phyloP scores from a whole-genome alignment of 2,888 invertebrate species.

The Ommatoiulus sabulosus region DNA sequence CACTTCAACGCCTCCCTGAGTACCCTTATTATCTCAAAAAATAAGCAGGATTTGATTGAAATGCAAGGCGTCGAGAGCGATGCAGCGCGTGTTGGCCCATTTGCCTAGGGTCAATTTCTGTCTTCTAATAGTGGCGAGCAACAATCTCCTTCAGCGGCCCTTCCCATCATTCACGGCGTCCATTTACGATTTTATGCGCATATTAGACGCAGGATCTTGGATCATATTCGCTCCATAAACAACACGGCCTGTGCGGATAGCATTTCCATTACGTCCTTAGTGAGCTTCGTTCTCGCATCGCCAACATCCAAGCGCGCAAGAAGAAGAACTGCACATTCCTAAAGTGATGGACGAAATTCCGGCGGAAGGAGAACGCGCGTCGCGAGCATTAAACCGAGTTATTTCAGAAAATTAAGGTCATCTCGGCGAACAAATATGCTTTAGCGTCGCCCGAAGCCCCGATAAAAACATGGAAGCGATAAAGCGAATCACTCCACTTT shows the following conservation, averaged over 20 bases:
- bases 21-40: not conserved
- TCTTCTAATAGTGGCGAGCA: not conserved
- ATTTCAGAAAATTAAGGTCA: not conserved
- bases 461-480: not conserved
- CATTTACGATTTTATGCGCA: conserved; percentile 30
- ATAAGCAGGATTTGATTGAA: conserved; percentile 30
- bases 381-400: not conserved
- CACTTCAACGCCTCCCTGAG: not conserved
- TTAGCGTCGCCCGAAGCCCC: not conserved
- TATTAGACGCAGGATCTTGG: conserved; percentile 4
- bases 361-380: not conserved
- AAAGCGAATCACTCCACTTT: not conserved
- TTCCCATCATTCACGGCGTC: not conserved
- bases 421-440: not conserved
- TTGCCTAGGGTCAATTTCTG: conserved; percentile 3
- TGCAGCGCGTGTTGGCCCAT: not conserved
- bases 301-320: not conserved
- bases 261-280: not conserved
- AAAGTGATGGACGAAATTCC: conserved; percentile 36
- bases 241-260: not conserved
- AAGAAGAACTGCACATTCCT: not conserved
- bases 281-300: not conserved
- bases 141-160: not conserved
- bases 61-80: not conserved
- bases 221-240: conserved; percentile 36